Percentiles rank a stretch among this genome's conserved stretches.
Conservation (phyloP, 2,797 vertebrate genomes). For the Microcaecilia unicolor region DNA sequence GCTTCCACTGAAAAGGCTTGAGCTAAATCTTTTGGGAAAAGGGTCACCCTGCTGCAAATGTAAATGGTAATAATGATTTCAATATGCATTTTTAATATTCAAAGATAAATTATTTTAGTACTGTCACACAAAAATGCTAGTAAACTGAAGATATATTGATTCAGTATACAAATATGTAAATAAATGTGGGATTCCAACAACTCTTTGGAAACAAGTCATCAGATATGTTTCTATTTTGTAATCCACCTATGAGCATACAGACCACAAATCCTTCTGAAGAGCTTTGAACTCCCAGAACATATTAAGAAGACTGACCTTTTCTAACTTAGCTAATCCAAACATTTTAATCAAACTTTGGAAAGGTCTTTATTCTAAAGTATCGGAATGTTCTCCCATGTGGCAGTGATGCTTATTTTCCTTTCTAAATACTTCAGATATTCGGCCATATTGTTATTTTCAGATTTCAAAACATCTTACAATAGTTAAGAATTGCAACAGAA, state of each 20-base stretch:
- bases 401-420: constrained; percentile 13
- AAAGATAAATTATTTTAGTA: too few relatives aligned
- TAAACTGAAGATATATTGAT: too few relatives aligned
- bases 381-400: constrained; percentile 16
- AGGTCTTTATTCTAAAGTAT: too few relatives aligned
- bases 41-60: too few relatives aligned
- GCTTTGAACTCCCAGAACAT: constrained; percentile 10
- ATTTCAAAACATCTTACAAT: not conserved
- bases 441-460: not conserved
- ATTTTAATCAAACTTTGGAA: constrained; percentile 24
- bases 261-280: constrained; percentile 15
- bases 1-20: too few relatives aligned
- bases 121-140: too few relatives aligned
- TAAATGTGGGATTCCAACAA: too few relatives aligned
- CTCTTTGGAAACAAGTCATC: too few relatives aligned
- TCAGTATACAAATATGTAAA: too few relatives aligned
- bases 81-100: too few relatives aligned
- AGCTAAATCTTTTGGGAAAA: too few relatives aligned
- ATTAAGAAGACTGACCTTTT: constrained; percentile 10
- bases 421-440: constrained; percentile 15
- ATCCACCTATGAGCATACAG: constrained; percentile 12
- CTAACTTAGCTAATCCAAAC: constrained; percentile 20
- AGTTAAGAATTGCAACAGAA: constrained; percentile 16
- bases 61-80: too few relatives aligned
- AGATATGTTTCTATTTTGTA: constrained; percentile 5